Percentiles rank a stretch among this genome's conserved stretches.
These are phyloP conservation scores for Xenotilapia leptura DNA, from an alignment of 2,113 vertebrate genomes.

Conservation along the genomic window DNA sequence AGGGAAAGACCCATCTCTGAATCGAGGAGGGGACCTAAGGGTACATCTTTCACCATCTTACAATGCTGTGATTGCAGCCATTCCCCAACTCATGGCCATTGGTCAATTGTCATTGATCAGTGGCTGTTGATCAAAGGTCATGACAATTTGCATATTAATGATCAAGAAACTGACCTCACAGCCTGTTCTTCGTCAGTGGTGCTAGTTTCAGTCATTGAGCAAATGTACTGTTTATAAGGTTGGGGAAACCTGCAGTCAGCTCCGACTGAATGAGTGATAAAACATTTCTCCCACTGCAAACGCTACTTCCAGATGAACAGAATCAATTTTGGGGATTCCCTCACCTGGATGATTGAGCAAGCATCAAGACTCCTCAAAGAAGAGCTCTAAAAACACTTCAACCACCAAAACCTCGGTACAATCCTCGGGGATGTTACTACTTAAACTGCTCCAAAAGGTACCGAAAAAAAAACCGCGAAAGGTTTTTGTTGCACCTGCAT, in stretches of 20 bases:
- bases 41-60: neutral
- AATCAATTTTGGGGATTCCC: neutral
- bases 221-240: neutral
- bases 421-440: neutral
- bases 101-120: neutral
- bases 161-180: neutral
- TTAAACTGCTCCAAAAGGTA: neutral
- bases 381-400: neutral
- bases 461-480: rapidly evolving
- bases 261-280: neutral
- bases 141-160: neutral
- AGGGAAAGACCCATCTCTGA: neutral
- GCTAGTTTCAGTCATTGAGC: neutral
- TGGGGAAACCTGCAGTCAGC: neutral
- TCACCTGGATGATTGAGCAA: neutral
- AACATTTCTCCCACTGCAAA: neutral
- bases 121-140: neutral
- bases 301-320: neutral
- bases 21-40: neutral
- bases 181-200: neutral
- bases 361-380: neutral
- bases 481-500: neutral
- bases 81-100: neutral
- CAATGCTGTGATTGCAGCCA: neutral
- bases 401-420: neutral